Evolutionary conservation across 2,113 vertebrate genomes (phyloP), one percentile per base, ranked within the genome.

Genomic region (Calypte anna): DNA sequence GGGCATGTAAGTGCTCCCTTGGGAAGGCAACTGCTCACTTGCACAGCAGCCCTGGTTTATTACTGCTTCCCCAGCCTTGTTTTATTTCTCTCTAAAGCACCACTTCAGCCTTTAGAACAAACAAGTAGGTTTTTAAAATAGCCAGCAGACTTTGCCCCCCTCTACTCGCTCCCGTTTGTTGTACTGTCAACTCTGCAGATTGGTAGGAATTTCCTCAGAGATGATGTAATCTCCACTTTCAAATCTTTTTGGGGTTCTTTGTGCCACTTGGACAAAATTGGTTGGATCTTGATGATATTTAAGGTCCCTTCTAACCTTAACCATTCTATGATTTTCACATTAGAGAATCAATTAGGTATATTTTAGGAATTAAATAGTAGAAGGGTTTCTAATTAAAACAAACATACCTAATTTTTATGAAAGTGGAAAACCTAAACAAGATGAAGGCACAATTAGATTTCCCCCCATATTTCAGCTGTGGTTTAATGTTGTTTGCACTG

Each of bases 71-170:
- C 89, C 66, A 8, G 48, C 80, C 86, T 38, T 38, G 21, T 57
- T 96, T 94, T 91, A 95, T 95, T 86, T 95, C 83, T 70, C 95
- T 94, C 86, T 58, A 72, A 92, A 93, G 88, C 53, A 86, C 61
- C 77, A 72, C 86, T 88, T 82, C 86, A 93, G 63, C 40, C 63
- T 83, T 90, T 88, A 94, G 90, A 95, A 88, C 70, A 96, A 93
- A 80, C 81, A 88, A 82, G 68, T 66, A 13, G 31, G 44, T 79
- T 96, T 96, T 85, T 69, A 4, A 80, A 91, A 80, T 21, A 72
- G 88, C 61, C 69, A 24, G 23, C 13, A 36, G 38, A 33, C 66
- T 81, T 57, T 81, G 88, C 57, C 77, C 57, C 94, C 57, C 23
- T 25, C 28, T 5, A 2, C 15, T 74, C 13, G 4, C 63, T 93